A percentile compares a stretch with the other conserved stretches of the same genome.
These are phyloP conservation scores for Karalla daura DNA, from an alignment of 2,797 vertebrate genomes.

Conservation along the genomic window DNA sequence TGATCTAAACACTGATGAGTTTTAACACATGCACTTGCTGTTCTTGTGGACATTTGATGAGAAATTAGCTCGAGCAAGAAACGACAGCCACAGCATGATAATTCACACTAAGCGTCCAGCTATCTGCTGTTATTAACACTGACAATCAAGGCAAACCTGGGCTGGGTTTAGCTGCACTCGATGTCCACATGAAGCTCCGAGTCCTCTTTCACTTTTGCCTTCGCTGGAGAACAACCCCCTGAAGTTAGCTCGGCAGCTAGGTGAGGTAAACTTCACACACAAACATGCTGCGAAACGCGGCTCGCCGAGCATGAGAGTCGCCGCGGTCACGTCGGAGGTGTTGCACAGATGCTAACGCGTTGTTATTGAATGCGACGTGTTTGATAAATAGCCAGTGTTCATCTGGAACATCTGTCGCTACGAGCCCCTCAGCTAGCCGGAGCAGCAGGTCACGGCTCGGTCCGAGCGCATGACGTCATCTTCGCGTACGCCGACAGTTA, in stretches of 20 bases:
- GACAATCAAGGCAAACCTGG: conserved; percentile 34
- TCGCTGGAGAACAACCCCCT: conserved; percentile 21
- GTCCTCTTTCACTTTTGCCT: conserved; percentile 59
- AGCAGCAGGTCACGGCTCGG: conserved; percentile 73
- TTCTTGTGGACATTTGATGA: background rate
- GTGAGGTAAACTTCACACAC: conserved; percentile 55
- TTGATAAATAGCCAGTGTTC: background rate
- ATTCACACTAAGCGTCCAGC: background rate
- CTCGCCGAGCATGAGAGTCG: conserved; percentile 1
- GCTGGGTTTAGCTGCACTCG: background rate
- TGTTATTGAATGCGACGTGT: background rate
- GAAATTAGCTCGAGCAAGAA: conserved; percentile 7
- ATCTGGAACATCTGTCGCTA: conserved; percentile 48
- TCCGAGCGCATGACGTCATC: conserved; percentile 73
- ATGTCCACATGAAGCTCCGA: conserved; percentile 20
- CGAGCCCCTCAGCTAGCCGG: conserved; percentile 61
- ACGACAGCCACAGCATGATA: background rate
- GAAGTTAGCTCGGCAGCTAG: conserved; percentile 60
- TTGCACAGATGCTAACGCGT: background rate
- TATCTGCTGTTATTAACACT: background rate
- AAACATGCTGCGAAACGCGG: conserved; percentile 25
- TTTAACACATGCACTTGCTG: too few species aligned
- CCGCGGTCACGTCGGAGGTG: background rate
- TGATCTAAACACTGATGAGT: too few species aligned
- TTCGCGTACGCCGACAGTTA: conserved; percentile 1